Percentiles rank a stretch among this genome's conserved stretches.
phyloP scores from a whole-genome alignment of 1,140 invertebrate genomes.

The Drosophila simulans region DNA sequence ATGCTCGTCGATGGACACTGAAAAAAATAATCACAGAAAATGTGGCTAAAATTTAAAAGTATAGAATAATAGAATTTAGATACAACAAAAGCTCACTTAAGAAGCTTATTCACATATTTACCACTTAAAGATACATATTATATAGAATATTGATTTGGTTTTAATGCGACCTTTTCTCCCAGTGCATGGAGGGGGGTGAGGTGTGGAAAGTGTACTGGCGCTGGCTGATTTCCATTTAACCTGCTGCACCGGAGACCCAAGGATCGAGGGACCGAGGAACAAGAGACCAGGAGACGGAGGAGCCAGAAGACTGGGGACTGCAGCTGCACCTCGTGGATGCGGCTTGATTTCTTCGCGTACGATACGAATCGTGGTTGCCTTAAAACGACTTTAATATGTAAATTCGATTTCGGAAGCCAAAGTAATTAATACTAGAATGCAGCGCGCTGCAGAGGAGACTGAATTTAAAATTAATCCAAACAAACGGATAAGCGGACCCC shows the following conservation, averaged over 20 bases:
- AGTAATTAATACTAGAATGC: constrained; percentile 84
- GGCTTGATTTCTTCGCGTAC: constrained; percentile 69
- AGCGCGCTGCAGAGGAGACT: constrained; percentile 56
- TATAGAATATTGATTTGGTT: no score
- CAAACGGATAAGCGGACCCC: constrained; percentile 75
- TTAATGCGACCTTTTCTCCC: background rate
- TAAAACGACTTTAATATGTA: constrained; percentile 84
- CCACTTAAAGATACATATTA: no score
- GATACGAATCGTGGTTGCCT: constrained; percentile 76
- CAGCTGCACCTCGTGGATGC: constrained; percentile 60
- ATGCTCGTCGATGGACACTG: constrained; percentile 64
- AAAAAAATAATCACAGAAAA: background rate
- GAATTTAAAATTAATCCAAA: constrained; percentile 84
- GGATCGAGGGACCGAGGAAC: constrained; percentile 25
- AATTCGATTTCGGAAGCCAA: constrained; percentile 84
- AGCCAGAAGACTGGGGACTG: constrained; percentile 19
- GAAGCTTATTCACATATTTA: no score
- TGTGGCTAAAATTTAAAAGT: no score
- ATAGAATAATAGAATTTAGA: no score
- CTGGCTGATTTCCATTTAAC: constrained; percentile 82
- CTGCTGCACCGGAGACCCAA: constrained; percentile 63
- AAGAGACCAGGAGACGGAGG: no score
- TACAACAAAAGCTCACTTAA: no score
- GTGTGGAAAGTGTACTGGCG: constrained; percentile 25
- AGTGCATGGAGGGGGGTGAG: constrained; percentile 17